Evolutionary conservation across 2,888 invertebrate species (phyloP).

Genomic region (Conomelus anceps): DNA sequence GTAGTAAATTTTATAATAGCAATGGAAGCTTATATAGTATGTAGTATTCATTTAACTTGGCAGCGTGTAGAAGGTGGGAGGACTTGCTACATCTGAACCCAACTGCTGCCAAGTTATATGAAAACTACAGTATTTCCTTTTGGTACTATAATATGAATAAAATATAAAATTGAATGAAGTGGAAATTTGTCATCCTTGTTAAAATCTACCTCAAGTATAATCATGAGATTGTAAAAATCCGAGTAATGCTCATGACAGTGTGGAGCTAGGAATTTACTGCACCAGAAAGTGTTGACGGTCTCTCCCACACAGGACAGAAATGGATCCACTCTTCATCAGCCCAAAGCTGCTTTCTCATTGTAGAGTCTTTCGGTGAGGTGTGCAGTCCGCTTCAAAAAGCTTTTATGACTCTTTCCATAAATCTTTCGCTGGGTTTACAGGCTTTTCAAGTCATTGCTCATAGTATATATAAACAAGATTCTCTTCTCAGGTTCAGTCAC

Average conservation of each 20-base stretch:
- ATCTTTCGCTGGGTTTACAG: not conserved
- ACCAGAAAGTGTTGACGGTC: not conserved
- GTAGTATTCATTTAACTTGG: no score
- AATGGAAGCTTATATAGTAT: no score
- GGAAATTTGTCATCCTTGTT: no score
- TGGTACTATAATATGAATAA: no score
- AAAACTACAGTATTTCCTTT: no score
- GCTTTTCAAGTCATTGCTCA: not conserved
- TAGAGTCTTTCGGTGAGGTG: not conserved
- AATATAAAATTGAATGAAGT: no score
- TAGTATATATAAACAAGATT: not conserved
- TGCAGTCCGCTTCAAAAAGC: not conserved
- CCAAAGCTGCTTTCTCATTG: not conserved
- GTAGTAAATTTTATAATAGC: no score
- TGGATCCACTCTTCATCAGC: not conserved
- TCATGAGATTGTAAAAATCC: not conserved
- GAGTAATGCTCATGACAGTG: not conserved
- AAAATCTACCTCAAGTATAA: not conserved
- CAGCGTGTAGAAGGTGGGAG: no score
- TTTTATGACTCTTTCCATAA: not conserved
- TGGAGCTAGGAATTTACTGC: not conserved
- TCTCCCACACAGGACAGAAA: not conserved
- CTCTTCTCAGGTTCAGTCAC: not conserved
- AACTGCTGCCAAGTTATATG: no score
- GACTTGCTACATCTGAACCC: no score